These are phyloP conservation scores for Eilema depressum DNA, from an alignment of 2,888 invertebrate genomes.

Conservation along the genomic window DNA sequence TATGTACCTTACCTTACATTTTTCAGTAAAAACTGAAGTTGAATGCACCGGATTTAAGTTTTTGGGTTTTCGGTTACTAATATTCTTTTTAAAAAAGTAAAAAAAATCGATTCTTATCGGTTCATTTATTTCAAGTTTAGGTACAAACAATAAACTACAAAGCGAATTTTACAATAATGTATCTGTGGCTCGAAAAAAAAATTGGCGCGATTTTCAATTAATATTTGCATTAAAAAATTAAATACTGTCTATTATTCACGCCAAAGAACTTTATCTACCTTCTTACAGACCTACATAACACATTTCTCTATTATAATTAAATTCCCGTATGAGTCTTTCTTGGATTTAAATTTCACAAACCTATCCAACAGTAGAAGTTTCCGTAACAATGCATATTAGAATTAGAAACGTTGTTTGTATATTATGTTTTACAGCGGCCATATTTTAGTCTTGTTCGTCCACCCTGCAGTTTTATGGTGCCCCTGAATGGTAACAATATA, in stretches of 20 bases:
- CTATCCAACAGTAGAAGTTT: background rate
- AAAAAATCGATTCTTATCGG: too few relatives aligned
- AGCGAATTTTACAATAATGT: too few relatives aligned
- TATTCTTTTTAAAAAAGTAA: too few relatives aligned
- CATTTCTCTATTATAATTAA: background rate
- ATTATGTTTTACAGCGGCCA: slow-evolving; percentile 74
- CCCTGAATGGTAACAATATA: slow-evolving; percentile 75
- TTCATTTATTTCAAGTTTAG: too few relatives aligned
- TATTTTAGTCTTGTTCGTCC: slow-evolving; percentile 62
- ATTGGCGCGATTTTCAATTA: too few relatives aligned
- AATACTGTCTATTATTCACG: background rate
- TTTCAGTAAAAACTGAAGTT: background rate
- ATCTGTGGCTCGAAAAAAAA: too few relatives aligned
- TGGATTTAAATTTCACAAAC: background rate
- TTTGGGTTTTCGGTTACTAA: too few relatives aligned
- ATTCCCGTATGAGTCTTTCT: background rate
- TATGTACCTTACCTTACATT: too few relatives aligned
- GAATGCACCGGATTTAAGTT: too few relatives aligned
- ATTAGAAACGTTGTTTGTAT: slow-evolving; percentile 49
- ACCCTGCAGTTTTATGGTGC: slow-evolving; percentile 69
- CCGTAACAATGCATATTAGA: slow-evolving; percentile 14
- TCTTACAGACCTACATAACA: background rate
- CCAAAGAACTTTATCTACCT: background rate
- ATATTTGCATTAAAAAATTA: too few relatives aligned
- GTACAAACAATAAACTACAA: too few relatives aligned